Evolutionary conservation across 2,113 vertebrate genomes (phyloP), one percentile per base, ranked within the genome.

Genomic region (Helogale parvula): DNA sequence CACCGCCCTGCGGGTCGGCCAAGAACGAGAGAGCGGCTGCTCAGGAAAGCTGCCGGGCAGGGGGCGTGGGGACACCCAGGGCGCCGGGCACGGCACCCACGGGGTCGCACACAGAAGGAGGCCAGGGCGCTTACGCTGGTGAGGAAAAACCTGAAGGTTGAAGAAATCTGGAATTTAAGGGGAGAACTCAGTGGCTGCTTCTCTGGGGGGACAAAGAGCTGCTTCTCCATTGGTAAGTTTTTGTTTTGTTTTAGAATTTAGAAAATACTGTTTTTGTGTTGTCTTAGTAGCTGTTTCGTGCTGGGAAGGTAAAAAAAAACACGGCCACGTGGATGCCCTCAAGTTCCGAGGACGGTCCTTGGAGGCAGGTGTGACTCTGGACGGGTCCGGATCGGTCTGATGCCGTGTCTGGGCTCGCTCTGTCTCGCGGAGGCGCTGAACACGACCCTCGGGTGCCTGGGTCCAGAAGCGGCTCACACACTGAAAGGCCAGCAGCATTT

Each of bases 251-350:
- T 52, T 57, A 25, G 16, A 5, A 38, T 41, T 10, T 52, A 45
- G 82, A 38, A 90, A 27, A 19, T 1, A 8, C 0, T 0, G 27
- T 1, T 1, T 54, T 35, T 50, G 45, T 77, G 17, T 21, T 14
- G 54, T 72, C 21, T 10, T 41, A 7, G 3, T 16, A 12, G 21
- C 41, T 0, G 35, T 23, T 8, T 19, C 21, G 3, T 2, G 41
- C 33, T 52, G 23, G 4, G 38, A 35, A n/a, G 60, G 41, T 12
- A 2, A 38, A 15, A 57, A 41, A 8, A 4, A 35, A 11, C 3
- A 2, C 4, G 4, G n/a, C 8, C 0, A 9, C 0, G 14, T 31
- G 17, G 2, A 0, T n/a, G 0, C n/a, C 1, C 7, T 1, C 1
- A 7, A 6, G 60, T n/a, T 11, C 17, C 6, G 19, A 27, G 3